Base-by-base conservation (phyloP, 2,888 invertebrate species). In the Phoenoteleia sp. region DNA sequence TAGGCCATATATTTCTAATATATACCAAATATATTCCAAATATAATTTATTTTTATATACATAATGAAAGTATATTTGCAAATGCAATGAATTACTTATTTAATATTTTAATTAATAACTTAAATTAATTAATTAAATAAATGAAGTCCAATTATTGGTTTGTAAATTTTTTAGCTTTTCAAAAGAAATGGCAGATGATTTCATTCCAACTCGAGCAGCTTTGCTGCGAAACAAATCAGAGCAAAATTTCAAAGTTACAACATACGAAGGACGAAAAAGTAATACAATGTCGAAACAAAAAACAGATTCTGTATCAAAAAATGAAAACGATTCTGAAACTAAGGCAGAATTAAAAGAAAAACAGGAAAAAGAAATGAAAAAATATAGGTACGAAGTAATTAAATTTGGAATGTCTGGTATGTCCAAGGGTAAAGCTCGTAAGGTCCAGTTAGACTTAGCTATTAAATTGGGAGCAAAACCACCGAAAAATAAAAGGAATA, bases 381-480 rank as follows among this genome's bases (percentile, higher is more conserved):
- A 95, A 90, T 96, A 97, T 0, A 95, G 97, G 66, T 96, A 96
- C 93, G 98, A 98, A 92, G 95, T 98, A 3, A 95, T 97, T 6
- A 97, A 97, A 91, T 97, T 98, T 93, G 98, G 97, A 33, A 96
- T 97, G 94, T 95, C 96, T 25, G 97, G 97, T 67, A 96, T 98
- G 72, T 95, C 96, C 75, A 94, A 96, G 2, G 94, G 95, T 9
- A 96, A 96, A 90, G 97, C 97, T 90, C 95, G 96, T 88, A 96
- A 97, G 92, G 97, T 97, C n/a, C 97, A 97, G 94, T 95, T 97
- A 49, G 96, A 96, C 3, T 94, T 97, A 15, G 96, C 97, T 0
- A 95, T 98, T 33, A 97, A 96, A 93, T 95, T 98, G 91, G 98
- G 98, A 60, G 98, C 98, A 0, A 97, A 96, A 93, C 96, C 97